A percentile compares a stretch with the other conserved stretches of the same genome.
Conservation (phyloP, 1,140 invertebrate species). For the Drosophila pseudoananassae region DNA sequence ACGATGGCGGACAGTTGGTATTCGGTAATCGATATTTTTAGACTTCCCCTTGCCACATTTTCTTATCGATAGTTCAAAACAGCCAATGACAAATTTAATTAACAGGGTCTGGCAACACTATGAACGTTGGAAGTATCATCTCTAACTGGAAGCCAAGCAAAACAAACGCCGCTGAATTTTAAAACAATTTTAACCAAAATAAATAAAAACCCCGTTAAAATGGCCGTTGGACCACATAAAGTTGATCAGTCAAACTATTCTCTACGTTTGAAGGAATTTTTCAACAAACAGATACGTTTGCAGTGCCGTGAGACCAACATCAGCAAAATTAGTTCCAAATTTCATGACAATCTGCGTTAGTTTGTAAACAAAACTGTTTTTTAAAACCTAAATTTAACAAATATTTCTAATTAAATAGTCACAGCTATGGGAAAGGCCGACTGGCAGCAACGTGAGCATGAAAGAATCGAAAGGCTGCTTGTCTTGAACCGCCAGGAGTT, state of each 20-base stretch:
- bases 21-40: too few relatives aligned
- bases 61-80: conserved; percentile 1
- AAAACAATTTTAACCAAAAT: conserved; percentile 18
- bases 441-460: conserved; percentile 24
- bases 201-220: neutral
- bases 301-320: conserved; percentile 15
- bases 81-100: neutral
- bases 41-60: too few relatives aligned
- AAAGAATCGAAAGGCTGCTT: neutral
- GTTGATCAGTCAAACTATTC: conserved; percentile 9
- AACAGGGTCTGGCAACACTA: conserved; percentile 18
- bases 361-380: neutral
- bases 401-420: conserved; percentile 13
- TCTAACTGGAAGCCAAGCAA: conserved; percentile 30
- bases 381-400: neutral
- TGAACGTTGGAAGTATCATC: conserved; percentile 15
- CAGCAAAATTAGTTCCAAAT: conserved; percentile 34
- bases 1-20: neutral
- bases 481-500: conserved; percentile 12
- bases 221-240: conserved; percentile 6
- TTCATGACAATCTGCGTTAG: conserved; percentile 37
- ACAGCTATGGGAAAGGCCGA: neutral
- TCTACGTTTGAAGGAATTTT: conserved; percentile 33
- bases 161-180: conserved; percentile 49
- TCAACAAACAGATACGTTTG: conserved; percentile 26